A percentile compares a stretch with the other conserved stretches of the same genome.
Conservation (phyloP, 2,888 invertebrate genomes). For the Leistus spinibarbis region DNA sequence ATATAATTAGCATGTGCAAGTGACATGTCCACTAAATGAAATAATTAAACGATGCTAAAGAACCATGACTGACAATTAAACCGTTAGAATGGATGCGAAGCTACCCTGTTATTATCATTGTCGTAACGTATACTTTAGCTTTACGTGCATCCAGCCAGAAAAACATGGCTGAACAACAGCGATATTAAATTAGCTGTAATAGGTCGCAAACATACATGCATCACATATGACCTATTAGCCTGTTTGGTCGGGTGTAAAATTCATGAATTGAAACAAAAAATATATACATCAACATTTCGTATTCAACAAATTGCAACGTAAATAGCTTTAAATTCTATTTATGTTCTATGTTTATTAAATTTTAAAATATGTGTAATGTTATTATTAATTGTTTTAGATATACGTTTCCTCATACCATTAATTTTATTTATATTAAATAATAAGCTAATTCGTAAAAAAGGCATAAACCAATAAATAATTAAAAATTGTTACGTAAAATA, state of each 20-base stretch:
- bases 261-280: background rate
- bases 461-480: too few relatives aligned
- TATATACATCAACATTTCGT: too few relatives aligned
- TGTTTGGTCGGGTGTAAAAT: background rate
- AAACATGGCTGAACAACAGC: slow-evolving; percentile 27
- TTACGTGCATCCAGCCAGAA: background rate
- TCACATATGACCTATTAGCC: background rate
- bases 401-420: too few relatives aligned
- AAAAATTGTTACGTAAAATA: too few relatives aligned
- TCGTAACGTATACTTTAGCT: slow-evolving; percentile 15
- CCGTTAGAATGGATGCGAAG: slow-evolving; percentile 37
- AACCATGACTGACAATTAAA: slow-evolving; percentile 42
- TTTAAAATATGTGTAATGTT: too few relatives aligned
- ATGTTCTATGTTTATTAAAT: too few relatives aligned
- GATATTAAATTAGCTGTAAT: slow-evolving; percentile 9
- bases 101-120: slow-evolving; percentile 38
- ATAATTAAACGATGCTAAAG: slow-evolving; percentile 40
- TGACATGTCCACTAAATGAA: background rate
- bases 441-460: too few relatives aligned
- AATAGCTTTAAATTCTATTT: too few relatives aligned
- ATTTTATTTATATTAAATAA: too few relatives aligned
- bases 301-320: too few relatives aligned
- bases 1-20: slow-evolving; percentile 16
- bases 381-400: too few relatives aligned
- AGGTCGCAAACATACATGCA: background rate